Evolutionary conservation across 2,113 vertebrate genomes (phyloP).

Genomic region (Chamaetylas fuelleborni): DNA sequence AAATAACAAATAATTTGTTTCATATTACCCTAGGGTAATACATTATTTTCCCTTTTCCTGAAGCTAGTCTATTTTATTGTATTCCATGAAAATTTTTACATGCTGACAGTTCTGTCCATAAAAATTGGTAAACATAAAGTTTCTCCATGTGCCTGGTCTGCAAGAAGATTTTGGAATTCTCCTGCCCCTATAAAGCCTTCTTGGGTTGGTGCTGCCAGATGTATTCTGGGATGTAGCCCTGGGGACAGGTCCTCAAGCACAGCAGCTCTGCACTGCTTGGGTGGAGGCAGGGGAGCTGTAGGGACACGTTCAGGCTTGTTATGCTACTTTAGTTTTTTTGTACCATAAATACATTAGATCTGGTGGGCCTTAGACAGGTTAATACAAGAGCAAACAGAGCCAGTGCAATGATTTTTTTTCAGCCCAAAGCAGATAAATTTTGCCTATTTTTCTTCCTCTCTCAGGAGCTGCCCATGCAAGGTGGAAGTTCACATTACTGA

Average conservation of each 20-base stretch:
- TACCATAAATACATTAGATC: background rate
- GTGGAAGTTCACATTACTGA: background rate
- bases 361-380: background rate
- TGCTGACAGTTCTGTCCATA: background rate
- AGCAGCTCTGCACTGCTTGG: background rate
- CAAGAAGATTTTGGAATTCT: background rate
- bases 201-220: background rate
- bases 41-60: background rate
- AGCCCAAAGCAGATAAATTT: background rate
- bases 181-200: accelerated
- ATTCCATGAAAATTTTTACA: background rate
- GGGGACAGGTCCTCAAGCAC: background rate
- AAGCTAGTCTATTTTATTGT: background rate
- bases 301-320: background rate
- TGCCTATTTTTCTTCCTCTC: background rate
- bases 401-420: background rate
- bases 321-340: background rate
- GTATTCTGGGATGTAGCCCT: background rate
- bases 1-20: background rate
- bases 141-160: background rate
- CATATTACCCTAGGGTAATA: background rate
- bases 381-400: background rate
- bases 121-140: background rate
- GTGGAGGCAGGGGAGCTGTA: background rate
- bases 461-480: background rate